A percentile compares a stretch with the other conserved stretches of the same genome.
phyloP scores from a whole-genome alignment of 1,140 invertebrate genomes.

The Microplitis demolitor region DNA sequence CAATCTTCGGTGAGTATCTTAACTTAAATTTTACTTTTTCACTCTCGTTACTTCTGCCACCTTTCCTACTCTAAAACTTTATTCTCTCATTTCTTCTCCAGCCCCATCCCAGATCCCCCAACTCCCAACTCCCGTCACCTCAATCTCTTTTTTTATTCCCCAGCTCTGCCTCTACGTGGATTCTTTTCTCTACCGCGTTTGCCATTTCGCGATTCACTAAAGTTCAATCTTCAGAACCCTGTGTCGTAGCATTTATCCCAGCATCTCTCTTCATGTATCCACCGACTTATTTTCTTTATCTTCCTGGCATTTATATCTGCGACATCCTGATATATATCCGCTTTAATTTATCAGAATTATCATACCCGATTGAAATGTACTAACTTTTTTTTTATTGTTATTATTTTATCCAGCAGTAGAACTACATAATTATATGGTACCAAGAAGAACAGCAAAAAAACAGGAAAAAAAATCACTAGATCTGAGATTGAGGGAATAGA shows the following conservation, averaged over 20 bases:
- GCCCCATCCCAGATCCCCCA: neutral
- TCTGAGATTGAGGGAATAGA: too few relatives aligned
- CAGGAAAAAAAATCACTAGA: too few relatives aligned
- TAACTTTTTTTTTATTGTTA: too few relatives aligned
- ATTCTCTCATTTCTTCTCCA: neutral
- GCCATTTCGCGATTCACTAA: slow-evolving; percentile 23
- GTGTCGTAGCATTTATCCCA: slow-evolving; percentile 18
- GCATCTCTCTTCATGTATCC: neutral
- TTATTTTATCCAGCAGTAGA: too few relatives aligned
- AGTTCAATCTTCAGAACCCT: slow-evolving; percentile 19
- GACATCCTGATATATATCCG: too few relatives aligned
- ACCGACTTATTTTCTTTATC: neutral
- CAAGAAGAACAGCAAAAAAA: too few relatives aligned
- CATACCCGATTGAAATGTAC: too few relatives aligned
- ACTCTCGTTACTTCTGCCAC: neutral
- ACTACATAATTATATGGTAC: too few relatives aligned
- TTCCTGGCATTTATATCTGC: neutral
- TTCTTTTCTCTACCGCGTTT: neutral
- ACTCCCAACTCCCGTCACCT: neutral
- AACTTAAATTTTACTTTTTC: neutral
- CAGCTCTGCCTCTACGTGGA: neutral
- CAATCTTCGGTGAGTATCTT: slow-evolving; percentile 66
- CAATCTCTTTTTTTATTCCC: slow-evolving; percentile 2
- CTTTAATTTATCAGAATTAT: too few relatives aligned
- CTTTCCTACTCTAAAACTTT: neutral